phyloP scores from a whole-genome alignment of 1,140 invertebrate genomes.

The Drosophila rufa region DNA sequence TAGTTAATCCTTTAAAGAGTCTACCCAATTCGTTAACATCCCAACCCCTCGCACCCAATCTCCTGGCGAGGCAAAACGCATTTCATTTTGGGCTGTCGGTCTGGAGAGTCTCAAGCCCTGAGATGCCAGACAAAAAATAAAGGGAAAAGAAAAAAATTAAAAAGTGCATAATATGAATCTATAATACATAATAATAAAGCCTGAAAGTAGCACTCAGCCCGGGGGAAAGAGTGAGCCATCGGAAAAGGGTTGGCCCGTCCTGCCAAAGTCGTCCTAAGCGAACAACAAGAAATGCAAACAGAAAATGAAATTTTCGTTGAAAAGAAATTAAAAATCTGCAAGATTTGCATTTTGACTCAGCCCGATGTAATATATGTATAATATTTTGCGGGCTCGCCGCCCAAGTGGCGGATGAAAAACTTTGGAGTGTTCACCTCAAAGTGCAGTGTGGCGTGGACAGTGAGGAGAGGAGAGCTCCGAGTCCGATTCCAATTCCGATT shows the following conservation, averaged over 20 bases:
- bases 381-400: conserved; percentile 30
- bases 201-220: conserved; percentile 50
- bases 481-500: not conserved
- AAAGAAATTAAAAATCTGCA: conserved; percentile 84
- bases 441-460: conserved; percentile 73
- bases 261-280: conserved; percentile 47
- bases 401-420: conserved; percentile 36
- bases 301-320: conserved; percentile 84
- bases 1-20: conserved; percentile 4
- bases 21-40: not conserved
- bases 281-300: conserved; percentile 80
- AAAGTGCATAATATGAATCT: conserved; percentile 84
- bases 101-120: conserved; percentile 42
- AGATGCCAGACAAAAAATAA: conserved; percentile 70
- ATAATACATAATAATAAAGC: conserved; percentile 82
- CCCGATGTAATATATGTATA: conserved; percentile 63
- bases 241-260: conserved; percentile 65
- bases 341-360: conserved; percentile 78
- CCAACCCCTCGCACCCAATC: not conserved
- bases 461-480: conserved; percentile 44
- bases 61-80: conserved; percentile 49
- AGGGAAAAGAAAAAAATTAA: conserved; percentile 59
- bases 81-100: conserved; percentile 51
- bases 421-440: conserved; percentile 80
- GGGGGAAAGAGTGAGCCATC: conserved; percentile 13